Percentiles rank a stretch among this genome's conserved stretches.
Evolutionary conservation across 1,140 invertebrate species (phyloP).

Genomic region (Plutomurus gul): DNA sequence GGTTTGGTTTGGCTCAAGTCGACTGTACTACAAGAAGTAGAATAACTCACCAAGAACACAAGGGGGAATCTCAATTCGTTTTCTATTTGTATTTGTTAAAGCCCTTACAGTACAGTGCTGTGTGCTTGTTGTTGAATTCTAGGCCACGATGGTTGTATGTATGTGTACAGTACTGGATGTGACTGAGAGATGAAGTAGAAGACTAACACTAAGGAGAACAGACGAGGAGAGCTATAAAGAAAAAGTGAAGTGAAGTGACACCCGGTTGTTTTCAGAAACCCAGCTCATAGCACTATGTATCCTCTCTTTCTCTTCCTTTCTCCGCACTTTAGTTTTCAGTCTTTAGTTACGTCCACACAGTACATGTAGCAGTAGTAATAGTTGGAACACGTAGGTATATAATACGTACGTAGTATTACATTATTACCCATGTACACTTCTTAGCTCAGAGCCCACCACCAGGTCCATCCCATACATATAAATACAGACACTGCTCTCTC

Average conservation of each 20-base stretch:
- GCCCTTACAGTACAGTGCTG: too few species aligned
- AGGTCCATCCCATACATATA: too few species aligned
- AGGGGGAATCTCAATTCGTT: slow-evolving; percentile 7
- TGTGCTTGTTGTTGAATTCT: neutral
- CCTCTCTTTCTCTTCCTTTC: neutral
- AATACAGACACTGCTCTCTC: too few species aligned
- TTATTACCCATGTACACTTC: too few species aligned
- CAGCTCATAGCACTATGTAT: neutral
- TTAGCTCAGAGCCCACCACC: too few species aligned
- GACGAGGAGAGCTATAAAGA: neutral
- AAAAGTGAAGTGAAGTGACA: slow-evolving; percentile 7
- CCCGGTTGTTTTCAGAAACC: neutral
- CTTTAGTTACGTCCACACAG: too few species aligned
- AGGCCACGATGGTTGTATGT: neutral
- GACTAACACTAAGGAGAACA: neutral
- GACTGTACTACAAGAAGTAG: neutral
- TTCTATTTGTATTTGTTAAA: neutral
- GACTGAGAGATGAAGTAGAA: neutral
- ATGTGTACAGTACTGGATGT: neutral
- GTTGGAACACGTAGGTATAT: too few species aligned
- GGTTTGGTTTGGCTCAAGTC: neutral
- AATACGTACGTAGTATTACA: too few species aligned
- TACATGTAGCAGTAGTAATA: too few species aligned
- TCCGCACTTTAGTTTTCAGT: neutral
- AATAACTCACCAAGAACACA: neutral